Conservation (phyloP, 1,140 invertebrate genomes). For the Drosophila lacteicornis region DNA sequence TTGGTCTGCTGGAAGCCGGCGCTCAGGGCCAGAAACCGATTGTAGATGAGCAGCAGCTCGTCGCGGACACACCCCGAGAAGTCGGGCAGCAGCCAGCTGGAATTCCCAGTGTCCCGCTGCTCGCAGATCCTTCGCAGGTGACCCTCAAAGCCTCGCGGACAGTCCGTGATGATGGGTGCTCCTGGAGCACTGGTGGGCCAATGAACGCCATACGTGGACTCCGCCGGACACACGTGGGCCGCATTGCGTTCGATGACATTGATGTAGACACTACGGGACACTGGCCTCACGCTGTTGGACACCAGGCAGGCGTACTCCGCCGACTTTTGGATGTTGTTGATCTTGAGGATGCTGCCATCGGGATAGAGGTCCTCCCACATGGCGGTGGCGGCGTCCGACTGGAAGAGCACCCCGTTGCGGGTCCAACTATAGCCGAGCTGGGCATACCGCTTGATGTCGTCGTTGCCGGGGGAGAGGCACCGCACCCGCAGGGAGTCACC, state of each 20-base stretch:
- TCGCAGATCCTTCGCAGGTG: slow-evolving; percentile 86
- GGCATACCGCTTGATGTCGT: slow-evolving; percentile 86
- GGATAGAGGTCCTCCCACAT: slow-evolving; percentile 93
- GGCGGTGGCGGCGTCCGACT: slow-evolving; percentile 89
- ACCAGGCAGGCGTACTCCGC: slow-evolving; percentile 88
- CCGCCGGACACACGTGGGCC: slow-evolving; percentile 86
- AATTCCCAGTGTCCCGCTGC: slow-evolving; percentile 87
- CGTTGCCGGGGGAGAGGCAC: slow-evolving; percentile 87
- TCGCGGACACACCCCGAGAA: slow-evolving; percentile 90
- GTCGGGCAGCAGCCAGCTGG: slow-evolving; percentile 90
- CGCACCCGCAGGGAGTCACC: slow-evolving; percentile 88
- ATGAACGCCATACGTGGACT: slow-evolving; percentile 85
- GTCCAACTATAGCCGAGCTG: slow-evolving; percentile 93
- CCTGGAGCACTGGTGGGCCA: slow-evolving; percentile 89
- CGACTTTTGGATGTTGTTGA: slow-evolving; percentile 90
- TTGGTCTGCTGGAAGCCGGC: slow-evolving; percentile 89
- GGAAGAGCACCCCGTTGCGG: slow-evolving; percentile 89
- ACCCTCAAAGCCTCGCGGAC: slow-evolving; percentile 86
- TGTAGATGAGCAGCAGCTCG: slow-evolving; percentile 87
- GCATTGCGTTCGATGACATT: slow-evolving; percentile 87
- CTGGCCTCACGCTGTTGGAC: slow-evolving; percentile 86
- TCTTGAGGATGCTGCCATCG: slow-evolving; percentile 91
- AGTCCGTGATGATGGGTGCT: slow-evolving; percentile 87
- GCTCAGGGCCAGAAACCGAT: slow-evolving; percentile 88
- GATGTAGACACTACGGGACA: slow-evolving; percentile 87